Evolutionary conservation across 1,140 invertebrate genomes (phyloP).

Genomic region (Pseudomyrmex dendroicus): DNA sequence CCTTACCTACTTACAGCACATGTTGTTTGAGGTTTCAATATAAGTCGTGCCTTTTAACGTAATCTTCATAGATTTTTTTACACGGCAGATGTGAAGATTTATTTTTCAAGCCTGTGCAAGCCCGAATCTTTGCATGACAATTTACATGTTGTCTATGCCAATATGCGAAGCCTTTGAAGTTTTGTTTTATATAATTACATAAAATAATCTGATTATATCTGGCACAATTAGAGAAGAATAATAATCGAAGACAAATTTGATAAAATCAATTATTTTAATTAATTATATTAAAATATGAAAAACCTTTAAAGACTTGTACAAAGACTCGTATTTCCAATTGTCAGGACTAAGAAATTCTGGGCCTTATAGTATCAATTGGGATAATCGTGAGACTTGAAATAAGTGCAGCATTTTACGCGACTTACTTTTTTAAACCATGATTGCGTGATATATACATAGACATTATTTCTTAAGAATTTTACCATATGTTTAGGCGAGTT

Average conservation of each 20-base stretch:
- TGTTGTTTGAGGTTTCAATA: constrained; percentile 79
- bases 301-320: not conserved
- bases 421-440: not conserved
- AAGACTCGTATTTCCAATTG: not conserved
- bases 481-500: not conserved
- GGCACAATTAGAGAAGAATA: too few relatives aligned
- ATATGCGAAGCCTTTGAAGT: constrained; percentile 9
- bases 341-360: not conserved
- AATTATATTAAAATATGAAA: not conserved
- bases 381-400: not conserved
- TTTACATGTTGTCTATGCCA: not conserved
- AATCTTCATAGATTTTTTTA: constrained; percentile 77
- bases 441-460: not conserved
- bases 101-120: constrained; percentile 73
- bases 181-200: not conserved
- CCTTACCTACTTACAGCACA: constrained; percentile 72
- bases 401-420: not conserved
- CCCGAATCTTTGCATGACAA: constrained; percentile 6
- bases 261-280: constrained; percentile 4
- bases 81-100: constrained; percentile 73
- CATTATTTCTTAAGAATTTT: constrained; percentile 19
- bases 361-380: not conserved
- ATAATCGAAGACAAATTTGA: too few relatives aligned
- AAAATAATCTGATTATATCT: not conserved
- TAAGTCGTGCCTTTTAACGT: constrained; percentile 80